A percentile compares a stretch with the other conserved stretches of the same genome.
phyloP scores from a whole-genome alignment of 2,113 vertebrate species.

The Pycnonotus jocosus region DNA sequence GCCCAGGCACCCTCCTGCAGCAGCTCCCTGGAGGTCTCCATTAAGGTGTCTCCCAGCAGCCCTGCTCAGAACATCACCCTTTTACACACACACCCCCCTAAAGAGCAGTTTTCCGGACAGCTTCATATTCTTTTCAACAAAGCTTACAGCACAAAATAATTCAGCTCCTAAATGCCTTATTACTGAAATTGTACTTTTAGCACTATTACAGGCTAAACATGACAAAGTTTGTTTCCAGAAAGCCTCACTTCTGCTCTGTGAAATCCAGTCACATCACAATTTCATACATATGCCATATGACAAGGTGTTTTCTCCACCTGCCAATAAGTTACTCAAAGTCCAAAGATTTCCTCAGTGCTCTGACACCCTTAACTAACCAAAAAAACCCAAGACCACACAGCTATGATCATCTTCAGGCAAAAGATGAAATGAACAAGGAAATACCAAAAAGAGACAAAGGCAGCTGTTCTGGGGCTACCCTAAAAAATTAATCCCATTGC shows the following conservation, averaged over 20 bases:
- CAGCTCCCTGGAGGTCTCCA: neutral
- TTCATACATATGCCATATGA: neutral
- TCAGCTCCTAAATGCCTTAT: neutral
- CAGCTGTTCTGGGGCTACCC: neutral
- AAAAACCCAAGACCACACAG: neutral
- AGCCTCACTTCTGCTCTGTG: neutral
- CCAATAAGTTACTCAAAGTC: neutral
- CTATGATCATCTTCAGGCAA: neutral
- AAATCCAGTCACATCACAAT: neutral
- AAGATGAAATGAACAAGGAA: neutral
- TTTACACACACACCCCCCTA: accelerated
- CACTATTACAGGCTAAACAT: neutral
- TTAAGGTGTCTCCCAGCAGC: neutral
- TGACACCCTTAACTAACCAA: neutral
- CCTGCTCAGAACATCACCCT: neutral
- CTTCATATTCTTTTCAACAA: neutral
- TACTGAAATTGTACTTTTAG: neutral
- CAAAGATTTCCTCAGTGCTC: neutral
- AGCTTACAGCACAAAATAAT: neutral
- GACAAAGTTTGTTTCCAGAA: neutral
- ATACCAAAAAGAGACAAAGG: neutral
- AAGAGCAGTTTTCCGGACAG: neutral
- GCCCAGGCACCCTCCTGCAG: neutral
- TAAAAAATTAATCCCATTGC: neutral
- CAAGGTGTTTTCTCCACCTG: neutral